These are phyloP conservation scores for Syncerus caffer DNA, from an alignment of 2,797 vertebrate genomes.

Conservation along the genomic window DNA sequence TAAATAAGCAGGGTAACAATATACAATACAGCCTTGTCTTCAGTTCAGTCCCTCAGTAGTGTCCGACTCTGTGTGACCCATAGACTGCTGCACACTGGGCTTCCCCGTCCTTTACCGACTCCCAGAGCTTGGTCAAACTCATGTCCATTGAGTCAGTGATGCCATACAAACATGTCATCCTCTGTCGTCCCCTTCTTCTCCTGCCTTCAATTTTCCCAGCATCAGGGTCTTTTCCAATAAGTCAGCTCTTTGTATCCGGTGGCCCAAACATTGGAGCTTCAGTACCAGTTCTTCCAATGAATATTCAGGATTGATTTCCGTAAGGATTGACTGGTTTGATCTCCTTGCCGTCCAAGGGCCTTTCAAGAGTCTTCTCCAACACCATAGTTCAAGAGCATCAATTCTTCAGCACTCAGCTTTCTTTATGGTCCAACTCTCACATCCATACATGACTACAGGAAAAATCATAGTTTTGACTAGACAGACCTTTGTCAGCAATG, in stretches of 20 bases:
- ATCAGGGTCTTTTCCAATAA: not conserved
- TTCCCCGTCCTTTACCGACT: rapidly evolving
- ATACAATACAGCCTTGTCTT: not conserved
- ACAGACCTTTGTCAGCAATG: not conserved
- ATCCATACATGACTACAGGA: not conserved
- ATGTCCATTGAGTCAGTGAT: not conserved
- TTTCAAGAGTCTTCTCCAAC: not conserved
- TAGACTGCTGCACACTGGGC: not conserved
- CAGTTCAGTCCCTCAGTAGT: not conserved
- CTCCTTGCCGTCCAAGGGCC: not conserved
- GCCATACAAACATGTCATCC: not conserved
- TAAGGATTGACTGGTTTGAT: not conserved
- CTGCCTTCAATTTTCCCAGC: not conserved
- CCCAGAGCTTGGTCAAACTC: not conserved
- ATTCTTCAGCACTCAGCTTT: not conserved
- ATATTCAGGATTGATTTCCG: not conserved
- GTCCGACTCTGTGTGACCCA: not conserved
- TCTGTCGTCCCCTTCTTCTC: not conserved
- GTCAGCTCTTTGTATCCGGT: not conserved
- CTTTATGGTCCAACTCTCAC: not conserved
- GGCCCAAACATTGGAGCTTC: not conserved
- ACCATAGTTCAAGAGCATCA: not conserved
- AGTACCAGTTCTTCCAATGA: not conserved
- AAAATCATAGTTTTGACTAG: not conserved
- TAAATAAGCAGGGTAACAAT: not conserved